A percentile compares a stretch with the other conserved stretches of the same genome.
Evolutionary conservation across 2,888 invertebrate species (phyloP).

Genomic region (Cordilura impudica): DNA sequence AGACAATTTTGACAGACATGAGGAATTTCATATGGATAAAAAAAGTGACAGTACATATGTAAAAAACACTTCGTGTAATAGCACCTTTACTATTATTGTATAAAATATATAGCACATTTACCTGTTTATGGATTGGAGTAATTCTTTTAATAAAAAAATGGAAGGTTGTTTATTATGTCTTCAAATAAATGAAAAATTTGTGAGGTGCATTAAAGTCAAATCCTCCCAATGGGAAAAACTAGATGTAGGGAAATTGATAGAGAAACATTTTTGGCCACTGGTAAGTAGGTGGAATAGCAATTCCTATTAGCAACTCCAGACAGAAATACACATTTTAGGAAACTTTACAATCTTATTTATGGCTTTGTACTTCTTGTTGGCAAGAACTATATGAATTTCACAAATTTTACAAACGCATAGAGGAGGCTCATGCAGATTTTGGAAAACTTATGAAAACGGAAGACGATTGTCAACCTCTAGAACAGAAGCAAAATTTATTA

Average conservation of each 20-base stretch:
- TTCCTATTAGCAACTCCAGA: not conserved
- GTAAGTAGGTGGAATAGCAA: slow-evolving; percentile 2
- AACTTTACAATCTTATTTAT: slow-evolving; percentile 2
- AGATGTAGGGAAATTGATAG: slow-evolving; percentile 20
- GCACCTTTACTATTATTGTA: no score
- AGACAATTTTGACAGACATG: no score
- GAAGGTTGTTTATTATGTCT: slow-evolving; percentile 49
- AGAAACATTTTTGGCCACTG: slow-evolving; percentile 54
- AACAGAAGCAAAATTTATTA: not conserved
- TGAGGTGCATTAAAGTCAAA: not conserved
- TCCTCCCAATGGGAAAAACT: slow-evolving; percentile 37
- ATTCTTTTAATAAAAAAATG: slow-evolving; percentile 16
- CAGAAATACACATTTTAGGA: slow-evolving; percentile 13
- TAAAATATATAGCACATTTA: no score
- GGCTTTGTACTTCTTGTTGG: slow-evolving; percentile 70
- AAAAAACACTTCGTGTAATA: no score
- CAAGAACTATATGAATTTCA: slow-evolving; percentile 66
- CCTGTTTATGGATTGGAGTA: not conserved
- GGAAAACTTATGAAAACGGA: slow-evolving; percentile 58
- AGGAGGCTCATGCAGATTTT: slow-evolving; percentile 64
- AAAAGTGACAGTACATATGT: no score
- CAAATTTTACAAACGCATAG: slow-evolving; percentile 67
- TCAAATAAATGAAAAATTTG: slow-evolving; percentile 23
- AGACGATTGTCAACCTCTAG: not conserved
- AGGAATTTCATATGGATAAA: no score